phyloP scores from a whole-genome alignment of 2,113 vertebrate species.

The Nyctibius bracteatus region DNA sequence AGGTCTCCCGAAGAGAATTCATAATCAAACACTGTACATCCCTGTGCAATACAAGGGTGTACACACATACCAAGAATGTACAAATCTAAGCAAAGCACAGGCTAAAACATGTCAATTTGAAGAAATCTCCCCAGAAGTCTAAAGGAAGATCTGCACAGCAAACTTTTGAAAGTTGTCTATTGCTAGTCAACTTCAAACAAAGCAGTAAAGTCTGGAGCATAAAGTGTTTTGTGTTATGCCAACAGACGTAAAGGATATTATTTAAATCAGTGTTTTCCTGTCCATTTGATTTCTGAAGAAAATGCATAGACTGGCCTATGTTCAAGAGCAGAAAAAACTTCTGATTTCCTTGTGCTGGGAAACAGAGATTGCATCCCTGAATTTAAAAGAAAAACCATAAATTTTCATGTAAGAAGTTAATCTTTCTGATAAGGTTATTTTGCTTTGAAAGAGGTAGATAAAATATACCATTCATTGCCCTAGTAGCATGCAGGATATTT shows the following conservation, averaged over 20 bases:
- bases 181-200: slow-evolving; percentile 18
- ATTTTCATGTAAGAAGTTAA: slow-evolving; percentile 22
- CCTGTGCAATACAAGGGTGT: neutral
- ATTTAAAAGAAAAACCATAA: slow-evolving; percentile 30
- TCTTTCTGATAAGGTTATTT: neutral
- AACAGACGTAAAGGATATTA: slow-evolving; percentile 23
- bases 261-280: slow-evolving; percentile 29
- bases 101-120: slow-evolving; percentile 35
- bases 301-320: slow-evolving; percentile 25
- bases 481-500: neutral
- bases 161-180: neutral
- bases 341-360: neutral
- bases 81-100: neutral
- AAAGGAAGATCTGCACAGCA: neutral
- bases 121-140: slow-evolving; percentile 17
- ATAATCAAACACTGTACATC: neutral
- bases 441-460: slow-evolving; percentile 8
- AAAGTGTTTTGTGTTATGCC: slow-evolving; percentile 1
- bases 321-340: slow-evolving; percentile 42
- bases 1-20: neutral
- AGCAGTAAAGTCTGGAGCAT: slow-evolving; percentile 5
- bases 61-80: neutral
- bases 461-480: slow-evolving; percentile 3
- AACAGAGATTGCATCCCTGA: neutral
- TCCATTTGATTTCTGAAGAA: slow-evolving; percentile 57